These are phyloP conservation scores for Carlito syrichta DNA, from an alignment of 2,113 vertebrate genomes.

Conservation along the genomic window DNA sequence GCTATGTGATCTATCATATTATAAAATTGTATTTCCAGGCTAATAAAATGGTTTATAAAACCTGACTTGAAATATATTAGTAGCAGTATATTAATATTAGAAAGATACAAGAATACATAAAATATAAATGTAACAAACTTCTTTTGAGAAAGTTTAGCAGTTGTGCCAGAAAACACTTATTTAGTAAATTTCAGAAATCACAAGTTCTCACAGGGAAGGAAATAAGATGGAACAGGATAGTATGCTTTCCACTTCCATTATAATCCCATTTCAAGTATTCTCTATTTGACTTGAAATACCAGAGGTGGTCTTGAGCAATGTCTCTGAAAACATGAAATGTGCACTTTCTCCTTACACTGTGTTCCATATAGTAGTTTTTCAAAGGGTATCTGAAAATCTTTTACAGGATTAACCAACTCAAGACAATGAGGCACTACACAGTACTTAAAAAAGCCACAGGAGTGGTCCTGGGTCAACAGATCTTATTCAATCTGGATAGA, in stretches of 20 bases:
- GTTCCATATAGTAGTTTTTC: background rate
- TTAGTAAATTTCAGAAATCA: background rate
- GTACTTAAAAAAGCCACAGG: background rate
- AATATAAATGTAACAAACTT: background rate
- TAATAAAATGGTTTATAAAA: constrained; percentile 68
- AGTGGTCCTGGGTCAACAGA: background rate
- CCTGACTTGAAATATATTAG: constrained; percentile 36
- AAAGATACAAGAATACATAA: constrained; percentile 48
- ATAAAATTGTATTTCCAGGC: constrained; percentile 59
- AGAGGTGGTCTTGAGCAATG: background rate
- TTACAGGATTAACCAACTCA: constrained; percentile 49
- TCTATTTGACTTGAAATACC: background rate
- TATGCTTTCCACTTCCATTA: background rate
- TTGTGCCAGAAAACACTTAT: background rate
- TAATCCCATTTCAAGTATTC: background rate
- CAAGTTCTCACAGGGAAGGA: background rate
- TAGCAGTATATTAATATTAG: constrained; percentile 51
- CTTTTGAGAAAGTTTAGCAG: background rate
- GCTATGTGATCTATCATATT: constrained; percentile 53
- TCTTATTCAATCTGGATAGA: constrained; percentile 27
- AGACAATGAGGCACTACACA: background rate
- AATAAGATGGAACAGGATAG: background rate
- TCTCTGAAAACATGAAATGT: background rate
- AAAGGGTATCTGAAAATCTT: constrained; percentile 40
- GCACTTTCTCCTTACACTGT: background rate